Conservation (phyloP, 2,113 vertebrate genomes). For the Lophochroa leadbeateri region DNA sequence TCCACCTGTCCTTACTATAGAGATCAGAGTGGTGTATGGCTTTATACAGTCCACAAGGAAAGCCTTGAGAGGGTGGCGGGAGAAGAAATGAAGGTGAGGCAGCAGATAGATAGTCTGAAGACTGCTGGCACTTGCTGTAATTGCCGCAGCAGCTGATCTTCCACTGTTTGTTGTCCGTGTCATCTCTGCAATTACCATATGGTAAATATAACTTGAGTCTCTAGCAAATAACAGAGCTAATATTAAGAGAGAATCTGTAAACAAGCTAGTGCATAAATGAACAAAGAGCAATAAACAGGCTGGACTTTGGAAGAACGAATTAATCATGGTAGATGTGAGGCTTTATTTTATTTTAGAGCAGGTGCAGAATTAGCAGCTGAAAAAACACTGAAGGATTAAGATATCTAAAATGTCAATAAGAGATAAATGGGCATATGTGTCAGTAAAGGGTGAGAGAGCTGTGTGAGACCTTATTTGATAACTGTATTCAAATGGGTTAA, state of each 20-base stretch:
- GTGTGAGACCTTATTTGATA: constrained; percentile 20
- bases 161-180: constrained; percentile 39
- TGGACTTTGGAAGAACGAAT: constrained; percentile 37
- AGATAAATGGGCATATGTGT: neutral
- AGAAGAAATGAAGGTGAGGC: neutral
- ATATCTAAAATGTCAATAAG: neutral
- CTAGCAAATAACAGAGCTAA: constrained; percentile 54
- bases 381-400: neutral
- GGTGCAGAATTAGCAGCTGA: constrained; percentile 15
- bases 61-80: neutral
- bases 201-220: constrained; percentile 56
- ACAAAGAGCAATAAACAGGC: constrained; percentile 47
- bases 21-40: neutral
- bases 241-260: constrained; percentile 62
- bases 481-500: constrained; percentile 40
- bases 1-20: neutral
- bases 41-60: neutral
- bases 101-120: constrained; percentile 2
- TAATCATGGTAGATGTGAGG: constrained; percentile 13
- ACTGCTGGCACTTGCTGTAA: constrained; percentile 38
- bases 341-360: neutral
- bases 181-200: constrained; percentile 54
- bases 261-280: constrained; percentile 54
- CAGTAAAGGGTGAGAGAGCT: neutral
- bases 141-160: neutral